A percentile compares a stretch with the other conserved stretches of the same genome.
These are phyloP conservation scores for Xanthia togata DNA, from an alignment of 2,888 invertebrate species.

Conservation along the genomic window DNA sequence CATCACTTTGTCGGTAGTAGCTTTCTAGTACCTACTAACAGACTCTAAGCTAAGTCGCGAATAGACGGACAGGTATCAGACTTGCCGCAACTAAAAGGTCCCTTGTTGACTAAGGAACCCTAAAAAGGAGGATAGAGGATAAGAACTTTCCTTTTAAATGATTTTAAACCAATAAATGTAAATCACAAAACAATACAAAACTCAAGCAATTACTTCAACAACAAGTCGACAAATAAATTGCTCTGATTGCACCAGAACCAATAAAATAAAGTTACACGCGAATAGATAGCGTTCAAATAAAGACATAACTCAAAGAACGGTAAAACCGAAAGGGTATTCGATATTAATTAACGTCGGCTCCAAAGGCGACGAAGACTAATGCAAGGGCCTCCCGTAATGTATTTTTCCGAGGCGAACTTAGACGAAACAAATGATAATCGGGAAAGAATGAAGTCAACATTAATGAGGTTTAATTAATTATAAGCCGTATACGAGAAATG, in stretches of 20 bases:
- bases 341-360: constrained; percentile 88
- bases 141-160: background rate
- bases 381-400: constrained; percentile 85
- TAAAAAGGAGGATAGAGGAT: too few species aligned
- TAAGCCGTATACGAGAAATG: constrained; percentile 71
- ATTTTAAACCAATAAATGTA: constrained; percentile 21
- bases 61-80: too few species aligned
- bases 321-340: constrained; percentile 87
- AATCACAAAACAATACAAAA: constrained; percentile 47
- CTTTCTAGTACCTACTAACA: too few species aligned
- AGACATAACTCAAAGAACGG: constrained; percentile 81
- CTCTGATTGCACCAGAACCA: constrained; percentile 47
- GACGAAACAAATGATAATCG: constrained; percentile 90
- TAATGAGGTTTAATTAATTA: constrained; percentile 87
- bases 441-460: constrained; percentile 89
- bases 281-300: constrained; percentile 74
- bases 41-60: too few species aligned
- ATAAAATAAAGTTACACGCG: constrained; percentile 54
- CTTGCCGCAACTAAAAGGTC: too few species aligned
- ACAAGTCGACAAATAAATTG: constrained; percentile 60
- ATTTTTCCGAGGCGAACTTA: constrained; percentile 86
- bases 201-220: constrained; percentile 48
- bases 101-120: too few species aligned
- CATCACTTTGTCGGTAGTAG: too few species aligned
- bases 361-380: constrained; percentile 89